Evolutionary conservation across 2,797 vertebrate genomes (phyloP).

Genomic region (Megalops cyprinoides): DNA sequence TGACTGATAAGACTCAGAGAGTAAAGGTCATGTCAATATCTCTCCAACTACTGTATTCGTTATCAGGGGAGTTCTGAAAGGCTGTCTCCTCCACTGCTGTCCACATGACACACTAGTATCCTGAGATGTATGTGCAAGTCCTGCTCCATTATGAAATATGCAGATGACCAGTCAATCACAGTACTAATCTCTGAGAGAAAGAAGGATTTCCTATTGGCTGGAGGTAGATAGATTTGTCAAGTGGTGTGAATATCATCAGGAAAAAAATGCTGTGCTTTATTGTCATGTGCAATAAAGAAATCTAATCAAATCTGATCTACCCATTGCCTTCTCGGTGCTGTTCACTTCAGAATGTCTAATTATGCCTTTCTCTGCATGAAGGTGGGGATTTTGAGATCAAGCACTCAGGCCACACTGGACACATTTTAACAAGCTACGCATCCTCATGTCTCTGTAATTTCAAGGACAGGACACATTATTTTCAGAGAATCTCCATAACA

Average conservation of each 20-base stretch:
- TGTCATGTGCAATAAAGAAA: not conserved
- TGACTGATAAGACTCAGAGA: not conserved
- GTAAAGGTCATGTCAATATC: not conserved
- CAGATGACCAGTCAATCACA: not conserved
- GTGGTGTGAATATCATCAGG: not conserved
- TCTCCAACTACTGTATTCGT: not conserved
- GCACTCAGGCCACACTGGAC: not conserved
- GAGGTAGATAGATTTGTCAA: not conserved
- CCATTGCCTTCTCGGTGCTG: not conserved
- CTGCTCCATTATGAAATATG: not conserved
- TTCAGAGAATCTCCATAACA: not conserved
- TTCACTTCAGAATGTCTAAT: constrained; percentile 2
- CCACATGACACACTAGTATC: not conserved
- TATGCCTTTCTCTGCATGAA: not conserved
- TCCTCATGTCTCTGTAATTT: not conserved
- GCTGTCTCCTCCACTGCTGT: not conserved
- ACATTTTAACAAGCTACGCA: constrained; percentile 3
- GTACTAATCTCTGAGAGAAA: not conserved
- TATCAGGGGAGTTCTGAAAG: too few species aligned
- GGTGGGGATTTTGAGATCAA: not conserved
- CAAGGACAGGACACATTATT: not conserved
- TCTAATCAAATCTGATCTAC: not conserved
- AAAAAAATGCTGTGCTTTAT: not conserved
- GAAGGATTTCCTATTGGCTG: not conserved
- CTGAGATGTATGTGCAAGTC: not conserved